Percentiles rank a stretch among this genome's conserved stretches.
These are phyloP conservation scores for Rhagophthalmus giganteus DNA, from an alignment of 2,888 invertebrate genomes.

Conservation along the genomic window DNA sequence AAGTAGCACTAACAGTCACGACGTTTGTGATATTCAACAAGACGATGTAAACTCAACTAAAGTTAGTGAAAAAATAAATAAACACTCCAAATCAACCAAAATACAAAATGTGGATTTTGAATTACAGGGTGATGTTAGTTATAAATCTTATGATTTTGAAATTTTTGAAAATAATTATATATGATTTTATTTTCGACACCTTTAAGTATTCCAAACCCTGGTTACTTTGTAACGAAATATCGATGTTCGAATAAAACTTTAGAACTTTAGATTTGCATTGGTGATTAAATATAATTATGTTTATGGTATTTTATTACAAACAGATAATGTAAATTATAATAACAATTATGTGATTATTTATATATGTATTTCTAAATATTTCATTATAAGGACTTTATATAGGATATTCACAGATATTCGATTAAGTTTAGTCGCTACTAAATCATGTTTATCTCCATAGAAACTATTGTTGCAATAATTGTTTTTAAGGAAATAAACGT, in stretches of 20 bases:
- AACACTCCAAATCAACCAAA: background rate
- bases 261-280: background rate
- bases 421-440: too few relatives aligned
- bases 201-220: too few relatives aligned
- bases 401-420: too few relatives aligned
- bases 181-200: conserved; percentile 4
- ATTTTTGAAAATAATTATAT: conserved; percentile 18
- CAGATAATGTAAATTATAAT: too few relatives aligned
- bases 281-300: conserved; percentile 1
- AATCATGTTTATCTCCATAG: too few relatives aligned
- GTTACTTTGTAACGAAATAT: too few relatives aligned
- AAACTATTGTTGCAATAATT: too few relatives aligned
- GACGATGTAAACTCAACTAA: background rate
- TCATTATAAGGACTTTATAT: too few relatives aligned
- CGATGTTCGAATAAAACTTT: background rate
- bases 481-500: too few relatives aligned
- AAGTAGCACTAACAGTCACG: background rate
- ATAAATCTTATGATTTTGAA: conserved; percentile 18
- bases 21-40: background rate
- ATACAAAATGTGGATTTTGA: conserved; percentile 3
- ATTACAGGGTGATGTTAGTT: conserved; percentile 1
- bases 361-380: too few relatives aligned
- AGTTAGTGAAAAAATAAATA: conserved; percentile 6
- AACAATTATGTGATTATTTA: too few relatives aligned
- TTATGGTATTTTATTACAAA: too few relatives aligned